A percentile compares a stretch with the other conserved stretches of the same genome.
Evolutionary conservation across 2,797 vertebrate species (phyloP).

Genomic region (Crocodylus rhombifer): DNA sequence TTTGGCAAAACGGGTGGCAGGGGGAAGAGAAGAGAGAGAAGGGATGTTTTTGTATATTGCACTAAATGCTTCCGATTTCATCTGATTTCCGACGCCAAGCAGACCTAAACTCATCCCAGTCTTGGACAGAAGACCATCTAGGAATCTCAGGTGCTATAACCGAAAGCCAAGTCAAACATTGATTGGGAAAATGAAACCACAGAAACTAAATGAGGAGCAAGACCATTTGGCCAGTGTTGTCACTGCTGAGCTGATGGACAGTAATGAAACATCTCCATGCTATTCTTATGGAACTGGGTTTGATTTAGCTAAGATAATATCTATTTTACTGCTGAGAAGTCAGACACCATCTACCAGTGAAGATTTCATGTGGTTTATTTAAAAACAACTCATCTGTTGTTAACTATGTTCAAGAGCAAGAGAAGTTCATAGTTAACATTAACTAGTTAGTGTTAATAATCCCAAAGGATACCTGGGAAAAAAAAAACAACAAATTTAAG

Average conservation of each 20-base stretch:
- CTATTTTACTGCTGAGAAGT: not conserved
- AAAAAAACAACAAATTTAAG: not conserved
- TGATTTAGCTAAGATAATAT: not conserved
- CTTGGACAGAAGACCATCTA: constrained; percentile 34
- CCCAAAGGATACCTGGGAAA: not conserved
- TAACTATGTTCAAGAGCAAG: not conserved
- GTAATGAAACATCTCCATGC: too few relatives aligned
- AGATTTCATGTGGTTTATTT: rapidly evolving
- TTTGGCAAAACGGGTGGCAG: constrained; percentile 66
- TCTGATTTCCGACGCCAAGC: not conserved
- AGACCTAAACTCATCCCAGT: constrained; percentile 48
- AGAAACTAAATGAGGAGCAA: not conserved
- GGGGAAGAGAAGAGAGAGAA: constrained; percentile 57
- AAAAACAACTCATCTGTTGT: not conserved
- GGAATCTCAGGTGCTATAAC: constrained; percentile 23
- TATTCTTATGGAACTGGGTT: too few relatives aligned
- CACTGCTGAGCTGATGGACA: too few relatives aligned
- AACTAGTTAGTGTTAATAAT: not conserved
- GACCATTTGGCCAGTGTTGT: too few relatives aligned
- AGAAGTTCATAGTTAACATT: not conserved
- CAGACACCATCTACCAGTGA: not conserved
- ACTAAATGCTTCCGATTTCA: not conserved
- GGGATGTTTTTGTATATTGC: constrained; percentile 22
- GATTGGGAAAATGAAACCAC: constrained; percentile 12
- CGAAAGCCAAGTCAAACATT: not conserved